Percentiles rank a stretch among this genome's conserved stretches.
phyloP scores from a whole-genome alignment of 2,888 invertebrate genomes.

The Malachius bipustulatus region DNA sequence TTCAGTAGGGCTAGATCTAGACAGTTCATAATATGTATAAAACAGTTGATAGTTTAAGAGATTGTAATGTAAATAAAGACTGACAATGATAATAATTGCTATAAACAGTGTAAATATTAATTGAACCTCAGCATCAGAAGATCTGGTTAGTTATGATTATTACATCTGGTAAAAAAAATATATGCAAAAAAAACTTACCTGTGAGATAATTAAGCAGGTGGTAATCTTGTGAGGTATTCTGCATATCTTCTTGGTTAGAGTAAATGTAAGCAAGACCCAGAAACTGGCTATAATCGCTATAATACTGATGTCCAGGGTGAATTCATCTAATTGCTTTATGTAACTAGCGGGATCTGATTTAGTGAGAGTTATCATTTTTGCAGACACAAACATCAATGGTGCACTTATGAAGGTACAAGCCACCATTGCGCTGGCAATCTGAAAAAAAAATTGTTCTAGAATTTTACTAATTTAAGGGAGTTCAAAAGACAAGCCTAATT shows the following conservation, averaged over 20 bases:
- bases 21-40: too few species aligned
- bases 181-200: constrained; percentile 44
- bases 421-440: constrained; percentile 91
- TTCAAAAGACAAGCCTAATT: too few species aligned
- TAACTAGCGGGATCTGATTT: constrained; percentile 59
- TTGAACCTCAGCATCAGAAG: too few species aligned
- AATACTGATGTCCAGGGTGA: constrained; percentile 76
- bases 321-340: constrained; percentile 60
- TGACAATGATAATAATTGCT: not conserved
- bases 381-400: constrained; percentile 90
- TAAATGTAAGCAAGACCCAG: constrained; percentile 67
- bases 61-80: constrained; percentile 5
- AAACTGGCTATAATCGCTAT: constrained; percentile 62
- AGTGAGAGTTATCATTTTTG: constrained; percentile 78
- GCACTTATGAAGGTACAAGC: constrained; percentile 89
- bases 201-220: constrained; percentile 63
- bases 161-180: too few species aligned
- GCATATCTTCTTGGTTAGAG: constrained; percentile 61
- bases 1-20: too few species aligned
- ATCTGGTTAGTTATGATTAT: too few species aligned
- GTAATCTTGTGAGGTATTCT: constrained; percentile 76
- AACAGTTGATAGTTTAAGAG: too few species aligned
- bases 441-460: constrained; percentile 21
- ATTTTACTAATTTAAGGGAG: too few species aligned
- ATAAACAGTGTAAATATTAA: constrained; percentile 1